Base-by-base conservation (phyloP, 1,140 invertebrate genomes). In the Danaus melanippus region DNA sequence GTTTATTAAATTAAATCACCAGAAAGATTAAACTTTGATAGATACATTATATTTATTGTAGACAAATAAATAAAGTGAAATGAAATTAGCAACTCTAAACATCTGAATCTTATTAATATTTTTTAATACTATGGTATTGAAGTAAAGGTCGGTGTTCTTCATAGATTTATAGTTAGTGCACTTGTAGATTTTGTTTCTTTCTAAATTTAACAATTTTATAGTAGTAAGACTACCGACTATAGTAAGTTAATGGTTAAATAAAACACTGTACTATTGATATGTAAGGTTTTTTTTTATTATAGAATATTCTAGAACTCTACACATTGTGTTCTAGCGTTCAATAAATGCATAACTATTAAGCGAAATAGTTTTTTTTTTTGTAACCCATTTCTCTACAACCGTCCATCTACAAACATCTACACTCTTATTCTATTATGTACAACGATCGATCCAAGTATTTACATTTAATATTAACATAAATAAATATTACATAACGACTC, bases 341-440 rank as follows among this genome's bases (percentile, higher is more conserved):
- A 69, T 77, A 77, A 79, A 79, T 79, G 72, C 74, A 70, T 67
- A 61, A 64, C 56, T 65, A 66, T 57, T 62, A 67, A 64, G 47
- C 58, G 56, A 65, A 61, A 64, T 64, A 60, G 52, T 59, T 62
- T 32, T 65, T 43, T n/a, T 58, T 58, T 62, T 63, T 65, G 55
- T 59, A 65, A 50, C 55, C 45, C 46, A 46, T 12, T 40, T 56
- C 42, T 32, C 52, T 42, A 40, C 48, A 42, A 51, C 39, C 10
- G 42, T 53, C 17, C 10, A 56, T 56, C 45, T 9, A 47, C 46
- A 46, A 46, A 54, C 8, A 17, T 40, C 8, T 47, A 54, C 8
- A 47, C 17, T 39, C 12, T 52, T 64, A 66, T 42, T 42, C 62
- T 79, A 79, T 76, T 83, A 83, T 83, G 61, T 84, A 84, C 80